Percentiles rank a stretch among this genome's conserved stretches.
phyloP scores from a whole-genome alignment of 2,888 invertebrate species.

The Sinohyriopsis cumingii region DNA sequence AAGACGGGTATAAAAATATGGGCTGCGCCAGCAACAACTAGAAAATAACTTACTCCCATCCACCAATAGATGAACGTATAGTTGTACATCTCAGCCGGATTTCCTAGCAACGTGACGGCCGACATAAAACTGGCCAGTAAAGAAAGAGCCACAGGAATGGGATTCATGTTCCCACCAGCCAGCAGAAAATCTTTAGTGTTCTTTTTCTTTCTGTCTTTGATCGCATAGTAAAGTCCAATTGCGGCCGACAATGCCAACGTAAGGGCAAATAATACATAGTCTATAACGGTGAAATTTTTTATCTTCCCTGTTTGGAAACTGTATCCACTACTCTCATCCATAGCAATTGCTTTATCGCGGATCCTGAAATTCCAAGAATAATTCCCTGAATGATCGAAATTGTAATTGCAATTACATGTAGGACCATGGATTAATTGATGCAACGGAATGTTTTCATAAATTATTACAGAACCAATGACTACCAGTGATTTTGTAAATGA shows the following conservation, averaged over 20 bases:
- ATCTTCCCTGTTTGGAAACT: constrained; percentile 51
- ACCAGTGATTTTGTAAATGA: no score
- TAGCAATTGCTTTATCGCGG: no score
- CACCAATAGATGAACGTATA: constrained; percentile 67
- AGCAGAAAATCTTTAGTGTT: constrained; percentile 63
- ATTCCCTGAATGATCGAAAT: no score
- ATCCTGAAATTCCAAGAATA: no score
- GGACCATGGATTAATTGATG: no score
- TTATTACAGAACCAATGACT: no score
- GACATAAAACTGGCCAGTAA: constrained; percentile 71
- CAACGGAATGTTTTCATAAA: no score
- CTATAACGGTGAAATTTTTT: constrained; percentile 48
- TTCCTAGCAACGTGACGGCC: constrained; percentile 69
- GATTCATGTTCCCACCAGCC: constrained; percentile 67
- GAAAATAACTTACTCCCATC: constrained; percentile 62
- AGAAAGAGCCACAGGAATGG: constrained; percentile 67
- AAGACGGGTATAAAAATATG: constrained; percentile 63
- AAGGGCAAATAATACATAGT: constrained; percentile 64
- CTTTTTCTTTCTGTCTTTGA: constrained; percentile 56
- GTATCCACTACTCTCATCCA: constrained; percentile 12
- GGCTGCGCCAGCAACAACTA: constrained; percentile 64
- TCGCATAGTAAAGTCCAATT: constrained; percentile 65
- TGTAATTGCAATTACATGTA: no score
- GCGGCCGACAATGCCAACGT: constrained; percentile 59
- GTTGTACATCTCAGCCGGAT: constrained; percentile 68